A percentile compares a stretch with the other conserved stretches of the same genome.
phyloP scores from a whole-genome alignment of 2,113 vertebrate species.

The Malurus cyaneus region DNA sequence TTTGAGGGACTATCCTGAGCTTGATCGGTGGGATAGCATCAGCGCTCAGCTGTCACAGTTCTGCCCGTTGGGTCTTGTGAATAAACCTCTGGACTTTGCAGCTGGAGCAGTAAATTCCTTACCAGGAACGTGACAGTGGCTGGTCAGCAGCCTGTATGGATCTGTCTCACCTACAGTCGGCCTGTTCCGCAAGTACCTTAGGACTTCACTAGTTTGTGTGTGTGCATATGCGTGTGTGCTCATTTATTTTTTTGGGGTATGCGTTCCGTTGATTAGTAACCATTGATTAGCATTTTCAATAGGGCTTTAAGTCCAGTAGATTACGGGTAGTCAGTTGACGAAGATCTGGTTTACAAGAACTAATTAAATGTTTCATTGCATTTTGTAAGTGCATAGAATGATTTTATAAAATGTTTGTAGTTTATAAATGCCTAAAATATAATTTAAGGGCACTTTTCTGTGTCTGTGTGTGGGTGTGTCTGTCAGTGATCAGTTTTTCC shows the following conservation, averaged over 20 bases:
- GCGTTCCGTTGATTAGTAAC: slow-evolving; percentile 67
- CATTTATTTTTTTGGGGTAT: slow-evolving; percentile 40
- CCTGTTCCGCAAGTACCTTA: slow-evolving; percentile 55
- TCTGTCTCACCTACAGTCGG: background rate
- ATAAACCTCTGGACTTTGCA: background rate
- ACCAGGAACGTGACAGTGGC: background rate
- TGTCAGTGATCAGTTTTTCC: slow-evolving; percentile 62
- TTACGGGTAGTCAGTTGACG: slow-evolving; percentile 94
- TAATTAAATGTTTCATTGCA: slow-evolving; percentile 79
- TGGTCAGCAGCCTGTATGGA: background rate
- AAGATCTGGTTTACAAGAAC: slow-evolving; percentile 87
- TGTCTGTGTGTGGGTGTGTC: slow-evolving; percentile 58
- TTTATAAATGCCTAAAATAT: slow-evolving; percentile 66
- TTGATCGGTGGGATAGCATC: background rate
- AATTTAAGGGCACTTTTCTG: slow-evolving; percentile 68
- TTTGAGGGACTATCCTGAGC: background rate
- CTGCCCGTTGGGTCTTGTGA: slow-evolving; percentile 14
- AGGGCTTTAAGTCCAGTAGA: slow-evolving; percentile 90
- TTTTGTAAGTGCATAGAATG: slow-evolving; percentile 82
- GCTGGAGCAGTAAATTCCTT: background rate
- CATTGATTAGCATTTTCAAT: slow-evolving; percentile 77
- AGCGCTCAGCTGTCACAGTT: background rate
- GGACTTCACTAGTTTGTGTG: slow-evolving; percentile 62
- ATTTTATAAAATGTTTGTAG: slow-evolving; percentile 75
- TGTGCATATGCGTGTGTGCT: slow-evolving; percentile 60